Evolutionary conservation across 1,140 invertebrate species (phyloP).

Genomic region (Cydia splendana): DNA sequence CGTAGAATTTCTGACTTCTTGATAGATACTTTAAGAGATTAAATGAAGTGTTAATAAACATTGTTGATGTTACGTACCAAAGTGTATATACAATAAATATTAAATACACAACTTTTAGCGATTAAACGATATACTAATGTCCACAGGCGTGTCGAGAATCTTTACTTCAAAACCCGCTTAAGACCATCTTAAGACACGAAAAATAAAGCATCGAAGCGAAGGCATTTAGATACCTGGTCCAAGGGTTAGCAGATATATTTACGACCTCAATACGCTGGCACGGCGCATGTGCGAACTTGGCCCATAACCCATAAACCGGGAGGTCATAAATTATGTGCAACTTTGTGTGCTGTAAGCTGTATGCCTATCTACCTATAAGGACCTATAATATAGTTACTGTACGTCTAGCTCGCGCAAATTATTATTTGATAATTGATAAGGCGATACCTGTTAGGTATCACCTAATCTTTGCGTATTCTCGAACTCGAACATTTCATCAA

Average conservation of each 20-base stretch:
- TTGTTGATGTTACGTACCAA: no score
- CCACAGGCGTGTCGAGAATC: conserved; percentile 7
- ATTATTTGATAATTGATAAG: no score
- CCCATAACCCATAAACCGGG: conserved; percentile 55
- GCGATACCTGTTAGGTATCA: no score
- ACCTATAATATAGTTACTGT: background rate
- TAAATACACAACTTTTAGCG: background rate
- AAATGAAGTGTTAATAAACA: no score
- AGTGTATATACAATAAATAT: no score
- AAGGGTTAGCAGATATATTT: conserved; percentile 54
- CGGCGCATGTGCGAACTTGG: conserved; percentile 63
- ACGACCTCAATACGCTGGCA: conserved; percentile 48
- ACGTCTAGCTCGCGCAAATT: background rate
- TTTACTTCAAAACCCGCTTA: conserved; percentile 37
- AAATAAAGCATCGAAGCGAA: conserved; percentile 38
- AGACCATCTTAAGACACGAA: conserved; percentile 21
- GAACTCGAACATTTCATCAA: no score
- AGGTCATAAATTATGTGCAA: conserved; percentile 68
- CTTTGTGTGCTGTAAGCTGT: conserved; percentile 48
- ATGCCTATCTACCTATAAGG: background rate
- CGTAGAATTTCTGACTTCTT: no score
- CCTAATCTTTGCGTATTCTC: background rate
- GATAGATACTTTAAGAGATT: no score
- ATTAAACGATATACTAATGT: background rate
- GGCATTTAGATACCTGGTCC: conserved; percentile 45